phyloP scores from a whole-genome alignment of 2,797 vertebrate genomes.

The Gambelia wislizenii region DNA sequence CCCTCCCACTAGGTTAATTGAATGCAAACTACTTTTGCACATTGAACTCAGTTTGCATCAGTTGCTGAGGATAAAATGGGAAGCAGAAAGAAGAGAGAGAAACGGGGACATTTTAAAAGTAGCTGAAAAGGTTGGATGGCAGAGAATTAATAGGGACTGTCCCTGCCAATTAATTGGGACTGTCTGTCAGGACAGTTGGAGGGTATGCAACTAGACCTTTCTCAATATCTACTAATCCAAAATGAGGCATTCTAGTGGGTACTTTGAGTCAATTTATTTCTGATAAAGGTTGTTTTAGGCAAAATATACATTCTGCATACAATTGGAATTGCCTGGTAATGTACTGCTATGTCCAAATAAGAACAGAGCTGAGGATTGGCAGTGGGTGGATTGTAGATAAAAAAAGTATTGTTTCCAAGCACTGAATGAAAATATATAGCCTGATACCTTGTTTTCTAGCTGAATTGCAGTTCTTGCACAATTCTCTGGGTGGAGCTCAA shows the following conservation, averaged over 20 bases:
- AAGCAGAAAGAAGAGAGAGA: too few relatives aligned
- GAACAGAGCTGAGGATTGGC: background rate
- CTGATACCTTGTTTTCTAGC: background rate
- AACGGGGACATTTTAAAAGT: too few relatives aligned
- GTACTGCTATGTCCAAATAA: background rate
- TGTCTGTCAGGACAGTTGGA: too few relatives aligned
- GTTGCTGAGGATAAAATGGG: too few relatives aligned
- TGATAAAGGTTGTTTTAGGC: background rate
- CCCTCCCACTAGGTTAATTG: too few relatives aligned
- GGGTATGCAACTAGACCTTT: background rate
- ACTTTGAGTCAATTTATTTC: background rate
- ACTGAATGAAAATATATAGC: background rate
- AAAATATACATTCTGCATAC: background rate
- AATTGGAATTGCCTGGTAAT: background rate
- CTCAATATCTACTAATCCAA: background rate
- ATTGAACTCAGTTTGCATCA: too few relatives aligned
- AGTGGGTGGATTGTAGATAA: too few relatives aligned
- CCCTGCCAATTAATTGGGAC: too few relatives aligned
- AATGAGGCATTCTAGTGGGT: background rate
- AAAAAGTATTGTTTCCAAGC: background rate
- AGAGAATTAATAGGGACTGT: too few relatives aligned
- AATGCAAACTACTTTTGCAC: too few relatives aligned
- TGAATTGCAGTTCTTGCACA: slow-evolving; percentile 67
- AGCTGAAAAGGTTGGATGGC: too few relatives aligned
- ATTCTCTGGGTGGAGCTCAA: slow-evolving; percentile 81